Evolutionary conservation across 1,140 invertebrate genomes (phyloP), one percentile per base, ranked within the genome.

Genomic region (Hylyphantes graminicola): DNA sequence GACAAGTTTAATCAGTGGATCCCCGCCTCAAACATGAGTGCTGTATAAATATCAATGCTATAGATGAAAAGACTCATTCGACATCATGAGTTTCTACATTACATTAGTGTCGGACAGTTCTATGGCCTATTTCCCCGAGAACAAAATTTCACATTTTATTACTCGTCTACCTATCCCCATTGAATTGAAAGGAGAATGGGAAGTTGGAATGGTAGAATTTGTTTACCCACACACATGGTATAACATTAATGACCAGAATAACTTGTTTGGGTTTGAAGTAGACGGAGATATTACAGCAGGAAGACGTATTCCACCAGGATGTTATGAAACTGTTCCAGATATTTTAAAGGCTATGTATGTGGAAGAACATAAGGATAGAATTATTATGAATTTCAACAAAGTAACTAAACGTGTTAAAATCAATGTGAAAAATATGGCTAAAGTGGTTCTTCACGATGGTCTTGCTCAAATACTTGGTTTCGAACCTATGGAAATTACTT

Each of bases 61-160:
- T 12, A 35, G 13, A 13, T 53, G 13, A 15, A 11, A 13, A n/a
- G 10, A 12, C 15, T 15, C 15, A 50, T 13, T 15, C 13, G 5
- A 10, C 11, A 68, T 13, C 13, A 68, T 68, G 65, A n/a, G 15
- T 15, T 68, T 68, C 65, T 68, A 68, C 65, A 68, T 68, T 12
- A 68, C 65, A 21, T 48, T 68, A 68, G 12, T 48, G 15, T n/a
- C 15, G 13, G 65, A 68, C 21, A 68, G 65, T 21, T 68, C 65
- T 7, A 17, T 68, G 35, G 35, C 11, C 12, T 68, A n/a, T 68
- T 68, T 68, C 35, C 65, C 65, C 12, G 13, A 13, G 11, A 68
- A 68, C 8, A 68, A 68, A 68, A 68, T 68, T n/a, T 68, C 65
- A n/a, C 65, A 68, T n/a, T 68, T 68, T 68, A 68, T 21, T 21